Evolutionary conservation across 64 coral and sea anemone genomes (phyloP), one percentile per base, ranked within the genome.

Genomic region (Stichodactyla helianthus): DNA sequence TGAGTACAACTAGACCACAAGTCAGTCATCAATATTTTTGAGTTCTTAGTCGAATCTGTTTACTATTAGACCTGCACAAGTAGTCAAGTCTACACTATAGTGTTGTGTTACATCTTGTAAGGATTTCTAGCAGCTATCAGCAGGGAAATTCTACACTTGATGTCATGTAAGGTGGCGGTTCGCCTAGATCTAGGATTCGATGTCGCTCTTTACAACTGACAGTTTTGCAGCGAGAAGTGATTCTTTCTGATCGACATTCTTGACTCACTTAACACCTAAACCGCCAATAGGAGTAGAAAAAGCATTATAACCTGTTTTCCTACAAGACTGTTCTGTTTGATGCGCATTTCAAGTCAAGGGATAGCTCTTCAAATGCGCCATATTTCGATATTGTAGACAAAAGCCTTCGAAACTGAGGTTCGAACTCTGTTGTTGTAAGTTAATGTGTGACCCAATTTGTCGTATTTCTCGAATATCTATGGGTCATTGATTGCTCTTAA

Each of bases 11-110:
- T 84, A 51, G 83, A 50, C 59, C 83, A 84, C 83, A 84, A 84
- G 59, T 60, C 83, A 84, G 59, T 84, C 83, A 84, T 60, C 55
- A 84, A 63, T 84, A 58, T 84, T 57, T 44, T 63, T 84, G 54
- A 35, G 83, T 60, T 84, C 28, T 84, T 63, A n/a, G 5, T 63
- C 27, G 59, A 84, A 22, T 84, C 55, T 84, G 83, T 84, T 84
- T 57, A 84, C 83, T 84, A 63, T 84, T 50, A 6, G 28, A 84
- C 54, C 83, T 63, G 54, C 54, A 58, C 14, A 84, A 84, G 83
- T 58, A 17, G 54, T n/a, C 15, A 60, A 28, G n/a, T 59, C 18
- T 61, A 62, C 27, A 8, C 83, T 25, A 50, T 35, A 60, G 83
- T 84, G 23, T 84, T 84, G 83, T 84, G 83, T 84, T 84, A 84